A percentile compares a stretch with the other conserved stretches of the same genome.
Conservation (phyloP, 2,113 vertebrate genomes). For the Heptranchias perlo region DNA sequence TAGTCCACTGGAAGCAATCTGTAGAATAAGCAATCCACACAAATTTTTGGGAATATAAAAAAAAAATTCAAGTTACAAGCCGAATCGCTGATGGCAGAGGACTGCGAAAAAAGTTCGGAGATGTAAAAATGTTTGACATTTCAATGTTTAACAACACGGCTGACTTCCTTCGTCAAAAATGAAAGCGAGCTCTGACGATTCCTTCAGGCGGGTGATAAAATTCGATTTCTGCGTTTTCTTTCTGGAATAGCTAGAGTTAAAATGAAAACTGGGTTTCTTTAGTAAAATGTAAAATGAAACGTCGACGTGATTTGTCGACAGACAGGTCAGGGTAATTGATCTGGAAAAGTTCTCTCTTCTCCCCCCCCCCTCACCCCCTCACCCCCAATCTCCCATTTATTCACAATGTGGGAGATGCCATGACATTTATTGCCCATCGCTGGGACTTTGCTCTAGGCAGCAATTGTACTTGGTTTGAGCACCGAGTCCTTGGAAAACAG, state of each 20-base stretch:
- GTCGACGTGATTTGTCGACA: neutral
- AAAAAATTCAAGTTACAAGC: neutral
- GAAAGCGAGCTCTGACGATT: neutral
- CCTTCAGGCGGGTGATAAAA: neutral
- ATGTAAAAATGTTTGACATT: too few species aligned
- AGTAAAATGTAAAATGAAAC: neutral
- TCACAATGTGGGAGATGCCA: too few species aligned
- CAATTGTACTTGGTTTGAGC: too few species aligned
- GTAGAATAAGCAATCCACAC: too few species aligned
- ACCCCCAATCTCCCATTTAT: neutral
- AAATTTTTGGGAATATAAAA: too few species aligned
- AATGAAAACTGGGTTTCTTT: neutral
- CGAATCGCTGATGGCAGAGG: neutral
- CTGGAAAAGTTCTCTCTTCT: too few species aligned
- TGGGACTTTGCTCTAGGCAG: too few species aligned
- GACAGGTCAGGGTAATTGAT: too few species aligned
- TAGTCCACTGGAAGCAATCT: too few species aligned
- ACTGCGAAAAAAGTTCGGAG: neutral
- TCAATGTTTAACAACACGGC: neutral
- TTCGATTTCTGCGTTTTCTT: neutral
- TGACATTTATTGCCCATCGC: too few species aligned
- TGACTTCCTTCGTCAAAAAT: neutral
- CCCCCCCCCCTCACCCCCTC: too few species aligned
- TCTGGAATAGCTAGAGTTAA: neutral
- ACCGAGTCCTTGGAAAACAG: too few species aligned